Base-by-base conservation (phyloP, 30 jellyfish, hydroid and myxozoan species). In the Hydra vulgaris region DNA sequence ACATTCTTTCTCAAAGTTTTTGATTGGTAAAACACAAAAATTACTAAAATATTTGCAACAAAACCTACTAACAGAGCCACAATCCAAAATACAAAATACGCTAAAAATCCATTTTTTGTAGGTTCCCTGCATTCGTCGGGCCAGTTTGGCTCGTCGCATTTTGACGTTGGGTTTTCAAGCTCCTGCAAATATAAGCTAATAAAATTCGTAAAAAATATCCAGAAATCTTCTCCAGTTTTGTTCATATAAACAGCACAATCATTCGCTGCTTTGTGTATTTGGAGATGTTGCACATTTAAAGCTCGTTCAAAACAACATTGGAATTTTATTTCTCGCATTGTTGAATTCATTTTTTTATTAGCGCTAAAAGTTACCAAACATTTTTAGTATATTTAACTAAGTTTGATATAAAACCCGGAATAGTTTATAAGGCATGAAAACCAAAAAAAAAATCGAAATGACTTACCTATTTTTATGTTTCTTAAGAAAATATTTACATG, bases 61-160 rank as follows among this genome's bases (percentile, higher is more conserved):
- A 75, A 71, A 17, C 52, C 56, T 18, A 75, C n/a, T 54, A 26
- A 53, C 21, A 75, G 83, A 0, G 26, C 26, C 20, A 75, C 25
- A 25, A 75, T 23, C 83, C 83, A 75, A 25, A 75, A 75, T 26
- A 54, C 72, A 17, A 75, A 24, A 75, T 75, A 75, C 56, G 56
- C 72, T 24, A 75, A 22, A 23, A 19, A 25, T 25, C 25, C 70
- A 24, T 18, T 18, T 18, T 26, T 26, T 26, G 56, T 53, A 0
- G 72, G 72, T 75, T 75, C 66, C 23, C 71, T 53, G 0, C 83
- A 75, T 21, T 15, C 71, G 5, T 0, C 83, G 23, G 61, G 12
- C 5, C 12, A 5, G 12, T 40, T 40, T 40, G 12, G 5, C 12
- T 0, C 73, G 1, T 75, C 70, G 26, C 83, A 75, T 25, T 75